A percentile compares a stretch with the other conserved stretches of the same genome.
Conservation (phyloP, 2,888 invertebrate genomes). For the Homarus gammarus region DNA sequence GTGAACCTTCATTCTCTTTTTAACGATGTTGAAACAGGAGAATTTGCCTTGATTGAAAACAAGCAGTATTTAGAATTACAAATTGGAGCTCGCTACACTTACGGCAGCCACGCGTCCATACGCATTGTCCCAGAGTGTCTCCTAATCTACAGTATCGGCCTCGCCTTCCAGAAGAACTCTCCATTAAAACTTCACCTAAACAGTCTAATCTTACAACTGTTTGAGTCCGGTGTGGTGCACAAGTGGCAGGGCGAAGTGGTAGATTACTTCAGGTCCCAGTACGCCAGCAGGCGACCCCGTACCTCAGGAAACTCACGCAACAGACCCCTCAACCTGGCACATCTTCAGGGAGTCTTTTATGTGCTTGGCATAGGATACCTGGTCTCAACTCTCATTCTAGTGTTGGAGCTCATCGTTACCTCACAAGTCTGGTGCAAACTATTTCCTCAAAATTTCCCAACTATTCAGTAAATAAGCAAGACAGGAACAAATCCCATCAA, state of each 20-base stretch:
- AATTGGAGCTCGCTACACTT: slow-evolving; percentile 41
- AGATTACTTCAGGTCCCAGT: slow-evolving; percentile 38
- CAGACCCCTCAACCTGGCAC: slow-evolving; percentile 21
- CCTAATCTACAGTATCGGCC: slow-evolving; percentile 65
- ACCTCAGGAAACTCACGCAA: background rate
- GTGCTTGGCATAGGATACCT: slow-evolving; percentile 10
- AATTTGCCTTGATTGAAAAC: slow-evolving; percentile 64
- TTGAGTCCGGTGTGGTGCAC: slow-evolving; percentile 60
- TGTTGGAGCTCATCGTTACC: background rate
- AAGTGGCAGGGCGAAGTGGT: slow-evolving; percentile 64
- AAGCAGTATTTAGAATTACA: slow-evolving; percentile 61
- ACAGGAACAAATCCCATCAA: no score
- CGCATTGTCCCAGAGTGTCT: slow-evolving; percentile 64
- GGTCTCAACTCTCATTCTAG: background rate
- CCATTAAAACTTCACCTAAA: slow-evolving; percentile 51
- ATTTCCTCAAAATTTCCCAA: background rate
- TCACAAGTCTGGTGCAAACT: background rate
- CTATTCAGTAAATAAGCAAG: no score
- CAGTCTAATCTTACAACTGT: slow-evolving; percentile 45
- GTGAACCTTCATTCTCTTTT: slow-evolving; percentile 49
- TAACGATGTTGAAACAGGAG: slow-evolving; percentile 52
- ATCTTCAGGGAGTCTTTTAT: slow-evolving; percentile 40
- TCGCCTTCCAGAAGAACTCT: slow-evolving; percentile 68
- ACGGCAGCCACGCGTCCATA: slow-evolving; percentile 55
- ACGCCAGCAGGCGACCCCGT: slow-evolving; percentile 1